Conservation (phyloP, 2,797 vertebrate genomes). For the Loriculus beryllinus region DNA sequence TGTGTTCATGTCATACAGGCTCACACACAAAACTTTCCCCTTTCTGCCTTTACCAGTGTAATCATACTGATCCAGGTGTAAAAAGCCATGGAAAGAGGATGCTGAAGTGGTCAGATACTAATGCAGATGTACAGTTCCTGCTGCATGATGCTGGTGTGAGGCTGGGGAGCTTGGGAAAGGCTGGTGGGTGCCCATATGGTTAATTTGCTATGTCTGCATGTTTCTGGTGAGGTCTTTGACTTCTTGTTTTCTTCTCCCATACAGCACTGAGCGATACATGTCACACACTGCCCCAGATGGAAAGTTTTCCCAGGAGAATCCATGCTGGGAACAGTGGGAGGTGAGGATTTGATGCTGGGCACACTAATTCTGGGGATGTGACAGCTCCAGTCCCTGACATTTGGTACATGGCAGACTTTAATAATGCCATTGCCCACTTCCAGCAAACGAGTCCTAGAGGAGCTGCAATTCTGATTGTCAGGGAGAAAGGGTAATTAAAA, state of each 20-base stretch:
- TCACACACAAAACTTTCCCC: neutral
- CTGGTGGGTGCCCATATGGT: accelerated
- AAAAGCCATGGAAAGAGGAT: neutral
- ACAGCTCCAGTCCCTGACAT: neutral
- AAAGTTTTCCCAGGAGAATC: neutral
- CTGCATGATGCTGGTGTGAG: accelerated
- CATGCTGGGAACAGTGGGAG: accelerated
- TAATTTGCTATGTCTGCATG: accelerated
- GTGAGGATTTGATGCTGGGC: accelerated
- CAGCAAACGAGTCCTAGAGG: neutral
- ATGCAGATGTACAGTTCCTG: neutral
- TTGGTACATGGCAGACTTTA: neutral
- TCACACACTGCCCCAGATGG: neutral
- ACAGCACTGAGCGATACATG: accelerated
- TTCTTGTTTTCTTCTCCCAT: neutral
- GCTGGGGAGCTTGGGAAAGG: neutral
- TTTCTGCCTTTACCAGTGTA: neutral
- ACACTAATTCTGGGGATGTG: accelerated
- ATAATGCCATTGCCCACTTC: neutral
- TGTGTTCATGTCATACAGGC: accelerated
- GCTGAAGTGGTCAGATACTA: neutral
- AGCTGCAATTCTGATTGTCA: neutral
- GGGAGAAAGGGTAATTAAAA: neutral
- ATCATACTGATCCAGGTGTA: neutral
- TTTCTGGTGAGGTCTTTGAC: neutral